Evolutionary conservation across 2,797 vertebrate species (phyloP).

Genomic region (Lutra lutra): DNA sequence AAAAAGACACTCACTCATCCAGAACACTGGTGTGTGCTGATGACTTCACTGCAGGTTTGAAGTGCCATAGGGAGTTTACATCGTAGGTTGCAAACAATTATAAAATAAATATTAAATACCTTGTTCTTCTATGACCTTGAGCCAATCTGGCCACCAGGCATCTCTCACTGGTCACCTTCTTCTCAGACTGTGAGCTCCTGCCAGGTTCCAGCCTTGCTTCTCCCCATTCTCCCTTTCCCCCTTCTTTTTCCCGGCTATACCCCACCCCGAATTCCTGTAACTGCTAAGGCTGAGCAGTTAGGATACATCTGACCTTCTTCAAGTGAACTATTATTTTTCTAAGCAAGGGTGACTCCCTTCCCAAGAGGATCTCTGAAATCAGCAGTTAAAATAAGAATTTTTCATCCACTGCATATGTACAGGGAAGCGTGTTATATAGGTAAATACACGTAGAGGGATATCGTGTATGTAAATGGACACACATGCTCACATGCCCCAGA

Average conservation of each 20-base stretch:
- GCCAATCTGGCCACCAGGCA: too few species aligned
- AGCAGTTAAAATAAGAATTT: conserved; percentile 18
- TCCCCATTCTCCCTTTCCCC: neutral
- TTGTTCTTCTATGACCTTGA: neutral
- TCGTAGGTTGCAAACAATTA: neutral
- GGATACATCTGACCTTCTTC: neutral
- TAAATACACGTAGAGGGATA: neutral
- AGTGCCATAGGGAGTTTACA: neutral
- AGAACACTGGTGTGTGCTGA: neutral
- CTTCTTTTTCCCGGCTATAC: neutral
- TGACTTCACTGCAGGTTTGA: neutral
- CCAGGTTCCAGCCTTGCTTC: neutral
- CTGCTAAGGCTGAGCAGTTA: neutral
- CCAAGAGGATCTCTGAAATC: neutral
- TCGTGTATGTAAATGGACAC: neutral
- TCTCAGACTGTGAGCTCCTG: neutral
- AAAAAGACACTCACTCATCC: neutral
- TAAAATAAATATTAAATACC: neutral
- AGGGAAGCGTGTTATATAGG: neutral
- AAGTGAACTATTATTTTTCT: neutral
- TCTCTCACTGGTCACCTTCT: neutral
- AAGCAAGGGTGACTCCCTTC: neutral
- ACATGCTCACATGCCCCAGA: neutral
- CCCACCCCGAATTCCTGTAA: neutral
- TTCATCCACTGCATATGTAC: neutral